Conservation (phyloP, 2,113 vertebrate genomes). For the Pitta sordida region DNA sequence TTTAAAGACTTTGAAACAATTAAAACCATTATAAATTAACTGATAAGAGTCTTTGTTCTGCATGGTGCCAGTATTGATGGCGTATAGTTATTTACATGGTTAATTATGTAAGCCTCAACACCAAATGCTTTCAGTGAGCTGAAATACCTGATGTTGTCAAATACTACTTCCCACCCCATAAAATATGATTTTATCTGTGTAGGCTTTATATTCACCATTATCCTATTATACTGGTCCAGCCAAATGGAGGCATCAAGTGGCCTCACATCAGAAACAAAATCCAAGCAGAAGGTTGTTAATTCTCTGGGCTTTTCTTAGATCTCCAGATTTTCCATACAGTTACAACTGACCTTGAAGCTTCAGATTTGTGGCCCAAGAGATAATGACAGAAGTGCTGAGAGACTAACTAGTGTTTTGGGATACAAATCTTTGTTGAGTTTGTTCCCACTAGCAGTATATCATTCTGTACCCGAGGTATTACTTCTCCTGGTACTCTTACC, state of each 20-base stretch:
- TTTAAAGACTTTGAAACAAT: neutral
- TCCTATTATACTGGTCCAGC: neutral
- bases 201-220: neutral
- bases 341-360: conserved; percentile 58
- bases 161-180: neutral
- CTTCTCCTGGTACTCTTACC: conserved; percentile 58
- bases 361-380: conserved; percentile 58
- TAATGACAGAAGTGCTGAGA: conserved; percentile 47
- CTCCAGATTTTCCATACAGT: conserved; percentile 5
- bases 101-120: neutral
- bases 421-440: conserved; percentile 66
- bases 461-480: conserved; percentile 55
- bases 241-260: rapidly evolving
- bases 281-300: neutral
- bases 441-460: conserved; percentile 39
- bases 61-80: neutral
- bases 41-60: neutral
- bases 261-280: neutral
- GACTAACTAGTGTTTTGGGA: conserved; percentile 54
- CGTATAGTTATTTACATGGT: neutral
- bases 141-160: neutral
- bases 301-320: conserved; percentile 15
- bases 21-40: neutral
- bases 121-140: neutral
- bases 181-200: neutral